Evolutionary conservation across 2,797 vertebrate species (phyloP).

Genomic region (Odontamblyopus rebecca): DNA sequence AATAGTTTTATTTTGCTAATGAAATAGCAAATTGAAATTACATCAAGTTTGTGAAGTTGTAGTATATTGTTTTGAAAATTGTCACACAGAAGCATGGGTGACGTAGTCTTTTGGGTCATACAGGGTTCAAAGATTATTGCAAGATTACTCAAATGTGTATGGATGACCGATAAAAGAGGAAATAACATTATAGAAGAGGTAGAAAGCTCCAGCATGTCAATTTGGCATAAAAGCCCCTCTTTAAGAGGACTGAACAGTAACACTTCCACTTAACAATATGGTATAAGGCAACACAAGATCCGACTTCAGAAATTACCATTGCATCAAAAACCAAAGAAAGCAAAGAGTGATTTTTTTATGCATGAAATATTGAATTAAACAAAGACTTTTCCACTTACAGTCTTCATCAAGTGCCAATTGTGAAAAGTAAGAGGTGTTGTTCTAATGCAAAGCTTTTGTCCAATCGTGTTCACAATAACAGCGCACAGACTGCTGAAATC

Average conservation of each 20-base stretch:
- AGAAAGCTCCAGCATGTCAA: no score
- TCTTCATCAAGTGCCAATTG: neutral
- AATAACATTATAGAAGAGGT: no score
- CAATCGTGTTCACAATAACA: neutral
- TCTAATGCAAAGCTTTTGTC: conserved; percentile 4
- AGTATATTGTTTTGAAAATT: no score
- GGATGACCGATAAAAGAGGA: no score
- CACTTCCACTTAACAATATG: neutral
- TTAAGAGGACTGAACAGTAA: neutral
- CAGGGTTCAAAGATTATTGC: no score
- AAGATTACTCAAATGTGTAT: no score
- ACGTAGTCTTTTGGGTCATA: no score
- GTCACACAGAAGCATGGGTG: no score
- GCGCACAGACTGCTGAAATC: neutral
- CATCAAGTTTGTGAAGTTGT: no score
- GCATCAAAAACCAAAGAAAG: neutral
- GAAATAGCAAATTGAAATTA: no score
- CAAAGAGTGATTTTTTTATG: neutral
- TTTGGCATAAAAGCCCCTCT: no score
- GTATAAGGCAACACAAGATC: neutral
- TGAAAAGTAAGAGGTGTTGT: neutral
- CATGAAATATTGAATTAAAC: neutral
- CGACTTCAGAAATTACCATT: neutral
- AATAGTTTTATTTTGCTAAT: no score
- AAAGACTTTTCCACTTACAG: neutral